A percentile compares a stretch with the other conserved stretches of the same genome.
These are phyloP conservation scores for Epirrita christyi DNA, from an alignment of 2,888 invertebrate species.

Conservation along the genomic window DNA sequence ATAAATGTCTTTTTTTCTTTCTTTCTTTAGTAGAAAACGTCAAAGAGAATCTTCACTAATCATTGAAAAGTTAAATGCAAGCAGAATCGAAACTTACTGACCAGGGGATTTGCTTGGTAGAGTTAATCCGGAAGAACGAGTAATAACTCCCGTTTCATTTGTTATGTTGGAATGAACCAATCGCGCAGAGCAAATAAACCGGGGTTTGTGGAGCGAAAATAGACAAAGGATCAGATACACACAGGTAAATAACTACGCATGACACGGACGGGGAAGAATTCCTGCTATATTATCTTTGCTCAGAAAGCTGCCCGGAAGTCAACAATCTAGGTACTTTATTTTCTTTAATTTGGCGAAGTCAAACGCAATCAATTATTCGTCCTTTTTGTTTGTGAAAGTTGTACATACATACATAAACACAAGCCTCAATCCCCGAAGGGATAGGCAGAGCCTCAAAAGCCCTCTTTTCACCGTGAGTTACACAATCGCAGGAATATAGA, in stretches of 20 bases:
- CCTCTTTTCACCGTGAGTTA: too few relatives aligned
- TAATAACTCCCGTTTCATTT: slow-evolving; percentile 75
- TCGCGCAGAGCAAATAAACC: slow-evolving; percentile 76
- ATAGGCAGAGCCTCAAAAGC: too few relatives aligned
- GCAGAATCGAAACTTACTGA: slow-evolving; percentile 41
- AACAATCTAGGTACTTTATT: slow-evolving; percentile 40
- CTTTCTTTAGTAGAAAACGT: too few relatives aligned
- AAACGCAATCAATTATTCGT: slow-evolving; percentile 11
- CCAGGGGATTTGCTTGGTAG: slow-evolving; percentile 51
- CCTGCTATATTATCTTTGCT: slow-evolving; percentile 62
- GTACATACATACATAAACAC: too few relatives aligned
- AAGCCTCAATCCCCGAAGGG: too few relatives aligned
- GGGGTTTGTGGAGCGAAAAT: slow-evolving; percentile 77
- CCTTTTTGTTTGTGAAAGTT: slow-evolving; percentile 4
- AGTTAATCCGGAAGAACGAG: slow-evolving; percentile 68
- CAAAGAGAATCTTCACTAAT: neutral
- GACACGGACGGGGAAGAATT: slow-evolving; percentile 59
- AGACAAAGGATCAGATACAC: slow-evolving; percentile 76
- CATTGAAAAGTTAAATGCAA: slow-evolving; percentile 32
- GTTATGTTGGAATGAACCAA: slow-evolving; percentile 76
- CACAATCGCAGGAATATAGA: too few relatives aligned
- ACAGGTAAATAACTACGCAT: slow-evolving; percentile 77
- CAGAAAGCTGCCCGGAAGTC: slow-evolving; percentile 51
- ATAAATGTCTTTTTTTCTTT: too few relatives aligned
- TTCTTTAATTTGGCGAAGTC: slow-evolving; percentile 36